Evolutionary conservation across 2,888 invertebrate genomes (phyloP).

Genomic region (Marronus borbonicus): DNA sequence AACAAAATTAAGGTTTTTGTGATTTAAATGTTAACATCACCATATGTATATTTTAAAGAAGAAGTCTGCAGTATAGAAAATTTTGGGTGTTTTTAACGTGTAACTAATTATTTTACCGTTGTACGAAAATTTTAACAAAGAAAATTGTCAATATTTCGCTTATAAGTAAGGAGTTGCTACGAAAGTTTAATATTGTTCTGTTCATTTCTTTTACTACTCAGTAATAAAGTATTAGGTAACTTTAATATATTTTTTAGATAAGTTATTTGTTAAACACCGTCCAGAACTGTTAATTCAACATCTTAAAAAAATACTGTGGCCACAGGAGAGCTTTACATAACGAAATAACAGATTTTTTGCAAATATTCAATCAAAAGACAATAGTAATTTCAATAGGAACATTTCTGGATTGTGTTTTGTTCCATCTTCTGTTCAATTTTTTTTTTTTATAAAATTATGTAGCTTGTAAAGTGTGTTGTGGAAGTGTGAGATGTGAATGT

Average conservation of each 20-base stretch:
- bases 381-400: not conserved
- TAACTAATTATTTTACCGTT: slow-evolving; percentile 27
- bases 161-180: not conserved
- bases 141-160: not conserved
- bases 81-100: slow-evolving; percentile 39
- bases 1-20: slow-evolving; percentile 1
- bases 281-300: slow-evolving; percentile 12
- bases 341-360: too few relatives aligned
- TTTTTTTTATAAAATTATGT: slow-evolving; percentile 58
- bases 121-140: not conserved
- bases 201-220: slow-evolving; percentile 2
- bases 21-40: slow-evolving; percentile 27
- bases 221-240: slow-evolving; percentile 38
- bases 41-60: not conserved
- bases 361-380: too few relatives aligned
- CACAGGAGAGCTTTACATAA: too few relatives aligned
- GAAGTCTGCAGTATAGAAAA: not conserved
- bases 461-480: slow-evolving; percentile 65
- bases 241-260: slow-evolving; percentile 36
- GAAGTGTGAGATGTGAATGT: slow-evolving; percentile 64
- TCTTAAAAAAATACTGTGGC: not conserved
- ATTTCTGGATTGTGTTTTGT: slow-evolving; percentile 38
- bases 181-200: not conserved
- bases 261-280: slow-evolving; percentile 26
- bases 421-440: slow-evolving; percentile 38